Conservation (phyloP, 2,797 vertebrate species). For the Luscinia megarhynchos region DNA sequence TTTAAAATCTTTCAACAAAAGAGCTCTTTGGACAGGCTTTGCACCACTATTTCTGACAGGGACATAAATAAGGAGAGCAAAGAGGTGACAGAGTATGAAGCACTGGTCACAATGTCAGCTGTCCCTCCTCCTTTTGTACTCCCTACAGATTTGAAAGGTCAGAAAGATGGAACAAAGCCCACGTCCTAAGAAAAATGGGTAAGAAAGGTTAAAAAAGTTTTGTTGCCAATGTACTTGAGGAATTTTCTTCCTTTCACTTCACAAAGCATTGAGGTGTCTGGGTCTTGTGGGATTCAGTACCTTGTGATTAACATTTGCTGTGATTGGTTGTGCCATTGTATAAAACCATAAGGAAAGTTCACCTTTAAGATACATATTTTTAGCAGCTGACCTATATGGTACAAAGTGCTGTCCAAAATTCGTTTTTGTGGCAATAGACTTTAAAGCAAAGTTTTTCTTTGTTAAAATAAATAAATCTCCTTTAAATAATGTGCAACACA, state of each 20-base stretch:
- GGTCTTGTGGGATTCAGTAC: background rate
- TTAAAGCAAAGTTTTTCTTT: background rate
- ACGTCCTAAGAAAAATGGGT: background rate
- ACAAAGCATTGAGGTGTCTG: background rate
- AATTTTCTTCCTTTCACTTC: background rate
- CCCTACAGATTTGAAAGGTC: conserved; percentile 5
- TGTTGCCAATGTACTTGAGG: background rate
- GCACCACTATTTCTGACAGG: background rate
- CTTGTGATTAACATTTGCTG: conserved; percentile 46
- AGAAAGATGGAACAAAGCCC: background rate
- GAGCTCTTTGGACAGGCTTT: background rate
- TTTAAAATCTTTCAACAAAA: background rate
- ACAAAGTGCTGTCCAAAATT: background rate
- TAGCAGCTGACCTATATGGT: conserved; percentile 31
- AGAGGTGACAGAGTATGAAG: background rate
- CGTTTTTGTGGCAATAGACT: background rate
- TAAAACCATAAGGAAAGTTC: conserved; percentile 21
- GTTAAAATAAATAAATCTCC: background rate
- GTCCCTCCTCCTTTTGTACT: background rate
- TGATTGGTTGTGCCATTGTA: conserved; percentile 21
- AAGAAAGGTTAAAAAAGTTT: background rate
- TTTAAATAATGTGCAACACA: background rate
- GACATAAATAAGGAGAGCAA: background rate
- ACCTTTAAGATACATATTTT: conserved; percentile 17
- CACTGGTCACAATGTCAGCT: background rate